Evolutionary conservation across 1,140 invertebrate genomes (phyloP).

Genomic region (Bursaphelenchus mucronatus): DNA sequence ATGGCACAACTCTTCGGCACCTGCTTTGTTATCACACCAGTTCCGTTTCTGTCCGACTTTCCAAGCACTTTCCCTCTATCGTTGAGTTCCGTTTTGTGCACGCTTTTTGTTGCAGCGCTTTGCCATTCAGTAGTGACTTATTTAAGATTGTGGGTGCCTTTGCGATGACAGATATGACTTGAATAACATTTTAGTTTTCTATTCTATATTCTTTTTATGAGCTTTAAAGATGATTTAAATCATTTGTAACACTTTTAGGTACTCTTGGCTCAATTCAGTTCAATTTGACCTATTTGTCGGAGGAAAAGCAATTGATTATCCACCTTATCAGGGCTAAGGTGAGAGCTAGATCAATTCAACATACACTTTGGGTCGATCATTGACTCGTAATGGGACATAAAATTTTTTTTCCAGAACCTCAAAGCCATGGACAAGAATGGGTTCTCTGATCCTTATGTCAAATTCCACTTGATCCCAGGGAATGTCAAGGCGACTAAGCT

Average conservation of each 20-base stretch:
- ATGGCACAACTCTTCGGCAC: no score
- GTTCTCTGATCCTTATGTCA: slow-evolving; percentile 83
- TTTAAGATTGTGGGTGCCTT: no score
- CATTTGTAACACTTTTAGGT: slow-evolving; percentile 36
- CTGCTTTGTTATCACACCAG: no score
- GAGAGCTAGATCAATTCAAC: neutral
- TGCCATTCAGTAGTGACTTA: no score
- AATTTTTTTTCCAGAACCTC: slow-evolving; percentile 63
- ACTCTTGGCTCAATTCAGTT: slow-evolving; percentile 57
- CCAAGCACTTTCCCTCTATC: no score
- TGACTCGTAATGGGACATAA: neutral
- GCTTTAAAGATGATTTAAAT: neutral
- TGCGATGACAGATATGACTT: neutral
- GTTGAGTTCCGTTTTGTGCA: no score
- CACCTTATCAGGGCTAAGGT: slow-evolving; percentile 60
- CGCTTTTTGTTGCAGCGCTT: no score
- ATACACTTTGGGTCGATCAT: neutral
- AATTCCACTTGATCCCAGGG: slow-evolving; percentile 76
- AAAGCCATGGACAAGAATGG: slow-evolving; percentile 82
- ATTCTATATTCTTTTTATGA: neutral
- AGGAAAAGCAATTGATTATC: slow-evolving; percentile 57
- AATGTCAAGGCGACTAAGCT: slow-evolving; percentile 72
- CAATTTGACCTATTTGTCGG: slow-evolving; percentile 50
- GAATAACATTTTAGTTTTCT: neutral
- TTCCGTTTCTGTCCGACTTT: no score